A percentile compares a stretch with the other conserved stretches of the same genome.
phyloP scores from a whole-genome alignment of 1,140 invertebrate species.

The Eufriesea mexicana region DNA sequence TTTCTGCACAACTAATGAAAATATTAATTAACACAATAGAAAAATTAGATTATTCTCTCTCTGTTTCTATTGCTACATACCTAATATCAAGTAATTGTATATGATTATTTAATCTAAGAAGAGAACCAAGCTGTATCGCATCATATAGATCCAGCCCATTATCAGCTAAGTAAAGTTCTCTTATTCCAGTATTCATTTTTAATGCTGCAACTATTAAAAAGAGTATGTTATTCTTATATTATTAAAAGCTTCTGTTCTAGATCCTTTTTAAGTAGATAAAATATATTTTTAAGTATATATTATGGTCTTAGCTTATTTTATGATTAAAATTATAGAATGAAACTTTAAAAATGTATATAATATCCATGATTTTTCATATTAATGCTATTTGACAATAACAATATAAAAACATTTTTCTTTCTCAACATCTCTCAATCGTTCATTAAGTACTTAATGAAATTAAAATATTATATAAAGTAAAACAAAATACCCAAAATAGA shows the following conservation, averaged over 20 bases:
- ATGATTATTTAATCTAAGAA: slow-evolving; percentile 87
- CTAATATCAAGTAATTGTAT: slow-evolving; percentile 91
- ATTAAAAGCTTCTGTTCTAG: not conserved
- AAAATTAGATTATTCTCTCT: not conserved
- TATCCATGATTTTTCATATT: not conserved
- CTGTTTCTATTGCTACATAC: slow-evolving; percentile 71
- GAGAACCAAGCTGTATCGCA: slow-evolving; percentile 89
- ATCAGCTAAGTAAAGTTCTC: slow-evolving; percentile 92
- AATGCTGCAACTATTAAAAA: slow-evolving; percentile 87
- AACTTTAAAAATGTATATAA: not conserved
- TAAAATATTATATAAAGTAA: too few species aligned
- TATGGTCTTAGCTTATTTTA: not conserved
- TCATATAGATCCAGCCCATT: slow-evolving; percentile 89
- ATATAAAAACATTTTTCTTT: not conserved
- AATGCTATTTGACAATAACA: too few species aligned
- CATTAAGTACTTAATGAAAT: too few species aligned
- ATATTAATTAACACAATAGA: too few species aligned
- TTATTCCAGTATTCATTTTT: slow-evolving; percentile 90
- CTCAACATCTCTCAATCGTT: not conserved
- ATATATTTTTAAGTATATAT: not conserved
- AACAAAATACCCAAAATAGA: too few species aligned
- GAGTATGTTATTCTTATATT: not conserved
- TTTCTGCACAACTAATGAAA: too few species aligned
- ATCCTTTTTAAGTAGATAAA: not conserved
- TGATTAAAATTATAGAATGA: not conserved